These are phyloP conservation scores for Eremophila alpestris DNA, from an alignment of 2,797 vertebrate species.

Conservation along the genomic window DNA sequence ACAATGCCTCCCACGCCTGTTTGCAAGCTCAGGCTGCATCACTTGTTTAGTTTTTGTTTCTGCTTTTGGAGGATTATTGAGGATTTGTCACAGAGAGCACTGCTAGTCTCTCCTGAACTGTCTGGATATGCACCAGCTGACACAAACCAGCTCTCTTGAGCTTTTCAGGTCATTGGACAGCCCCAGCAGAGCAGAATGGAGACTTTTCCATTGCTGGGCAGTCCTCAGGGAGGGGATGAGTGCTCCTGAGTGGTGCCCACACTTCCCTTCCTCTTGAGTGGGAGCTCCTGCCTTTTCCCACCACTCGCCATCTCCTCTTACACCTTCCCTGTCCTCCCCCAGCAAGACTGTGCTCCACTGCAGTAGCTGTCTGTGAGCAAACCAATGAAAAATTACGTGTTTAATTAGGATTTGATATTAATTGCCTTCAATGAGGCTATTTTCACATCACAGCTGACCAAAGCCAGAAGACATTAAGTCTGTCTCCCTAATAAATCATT, in stretches of 20 bases:
- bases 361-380: background rate
- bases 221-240: background rate
- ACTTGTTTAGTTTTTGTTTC: conserved; percentile 4
- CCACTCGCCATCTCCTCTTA: background rate
- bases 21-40: background rate
- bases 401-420: conserved; percentile 17
- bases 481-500: conserved; percentile 32
- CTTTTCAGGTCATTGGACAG: background rate
- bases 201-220: background rate
- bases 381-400: background rate
- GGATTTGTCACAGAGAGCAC: background rate
- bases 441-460: conserved; percentile 57
- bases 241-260: background rate
- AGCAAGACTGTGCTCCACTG: background rate
- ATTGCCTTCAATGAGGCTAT: conserved; percentile 25
- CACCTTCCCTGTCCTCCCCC: background rate
- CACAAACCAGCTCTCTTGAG: background rate
- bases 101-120: background rate
- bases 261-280: background rate
- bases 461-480: conserved; percentile 33
- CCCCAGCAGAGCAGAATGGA: background rate
- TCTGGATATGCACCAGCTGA: fast-evolving
- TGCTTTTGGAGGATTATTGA: background rate
- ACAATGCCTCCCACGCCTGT: background rate
- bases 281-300: background rate